Evolutionary conservation across 1,140 invertebrate genomes (phyloP), one percentile per base, ranked within the genome.

Genomic region (Lepidostoma basale): DNA sequence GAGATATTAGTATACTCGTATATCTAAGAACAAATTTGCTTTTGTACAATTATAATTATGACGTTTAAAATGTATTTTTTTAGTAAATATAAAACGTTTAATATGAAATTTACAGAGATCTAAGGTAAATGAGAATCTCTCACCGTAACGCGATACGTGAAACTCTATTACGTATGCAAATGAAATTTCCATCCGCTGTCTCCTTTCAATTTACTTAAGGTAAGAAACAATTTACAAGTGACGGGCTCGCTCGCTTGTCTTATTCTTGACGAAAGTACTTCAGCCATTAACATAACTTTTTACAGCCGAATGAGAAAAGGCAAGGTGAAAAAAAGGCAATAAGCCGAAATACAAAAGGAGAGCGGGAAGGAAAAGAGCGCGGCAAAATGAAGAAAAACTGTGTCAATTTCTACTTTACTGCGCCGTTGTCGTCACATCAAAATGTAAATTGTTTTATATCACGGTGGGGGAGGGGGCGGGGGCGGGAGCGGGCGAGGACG

Each of bases 391-490:
- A 67, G 63, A 71, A 71, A 71, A 71, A 71, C 63, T 70, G 68
- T 71, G 69, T 71, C 69, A 71, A 71, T 71, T 71, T 71, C 64
- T 71, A 67, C 69, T 71, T 71, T 71, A 71, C 36, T 59, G 69
- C 47, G 39, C 26, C 69, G 69, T 63, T 44, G 69, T 67, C 69
- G 59, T 67, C 63, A 58, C 64, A 71, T 71, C 63, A 71, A 71
- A 71, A 71, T 71, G 69, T 71, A 71, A 71, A 71, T 71, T 71
- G 69, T 71, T 71, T 67, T 67, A 71, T 63, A 58, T 63, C 68
- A 58, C 39, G 54, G 54, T 18, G 12, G 54, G 12, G 22, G 28
- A n/a, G 54, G 22, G 30, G 30, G 54, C 18, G 30, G 3, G 22
- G 30, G 9, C 26, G 12, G 12, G 25, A 52, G 49, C 25, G n/a